A percentile compares a stretch with the other conserved stretches of the same genome.
These are phyloP conservation scores for Leuciscus idus DNA, from an alignment of 2,113 vertebrate genomes.

Conservation along the genomic window DNA sequence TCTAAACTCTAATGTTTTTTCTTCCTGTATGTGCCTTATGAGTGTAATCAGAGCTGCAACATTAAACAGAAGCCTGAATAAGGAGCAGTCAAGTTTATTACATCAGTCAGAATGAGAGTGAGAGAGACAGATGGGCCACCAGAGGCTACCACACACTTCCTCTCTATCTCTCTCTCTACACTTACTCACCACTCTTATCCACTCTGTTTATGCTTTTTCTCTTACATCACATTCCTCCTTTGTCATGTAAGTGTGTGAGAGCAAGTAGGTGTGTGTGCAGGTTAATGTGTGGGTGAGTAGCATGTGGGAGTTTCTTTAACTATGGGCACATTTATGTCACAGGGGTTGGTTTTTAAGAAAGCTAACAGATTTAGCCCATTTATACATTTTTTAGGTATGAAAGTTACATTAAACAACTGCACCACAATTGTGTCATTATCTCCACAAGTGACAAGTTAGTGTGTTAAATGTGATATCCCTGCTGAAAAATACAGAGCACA, in stretches of 20 bases:
- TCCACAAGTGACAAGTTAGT: background rate
- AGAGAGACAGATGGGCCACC: slow-evolving; percentile 45
- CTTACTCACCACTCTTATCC: slow-evolving; percentile 54
- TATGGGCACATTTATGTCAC: slow-evolving; percentile 2
- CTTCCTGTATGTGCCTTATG: background rate
- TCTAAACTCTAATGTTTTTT: background rate
- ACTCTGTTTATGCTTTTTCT: slow-evolving; percentile 13
- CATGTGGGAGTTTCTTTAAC: background rate
- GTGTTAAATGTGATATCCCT: background rate
- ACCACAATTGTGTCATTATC: background rate
- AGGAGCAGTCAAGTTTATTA: slow-evolving; percentile 9
- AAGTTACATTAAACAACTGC: background rate
- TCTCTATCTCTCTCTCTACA: slow-evolving; percentile 54
- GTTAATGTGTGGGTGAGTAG: background rate
- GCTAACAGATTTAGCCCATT: background rate
- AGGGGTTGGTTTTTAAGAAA: background rate
- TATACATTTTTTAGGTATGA: background rate
- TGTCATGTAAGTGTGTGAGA: slow-evolving; percentile 47
- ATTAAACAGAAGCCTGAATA: slow-evolving; percentile 44
- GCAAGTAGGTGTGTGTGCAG: slow-evolving; percentile 12
- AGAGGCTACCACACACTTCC: slow-evolving; percentile 58
- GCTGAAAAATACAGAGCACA: too few relatives aligned
- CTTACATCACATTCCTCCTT: background rate
- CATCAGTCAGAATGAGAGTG: slow-evolving; percentile 22
- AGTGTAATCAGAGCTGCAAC: slow-evolving; percentile 50